phyloP scores from a whole-genome alignment of 2,888 invertebrate species.

The Polydrusus pterygomalis region DNA sequence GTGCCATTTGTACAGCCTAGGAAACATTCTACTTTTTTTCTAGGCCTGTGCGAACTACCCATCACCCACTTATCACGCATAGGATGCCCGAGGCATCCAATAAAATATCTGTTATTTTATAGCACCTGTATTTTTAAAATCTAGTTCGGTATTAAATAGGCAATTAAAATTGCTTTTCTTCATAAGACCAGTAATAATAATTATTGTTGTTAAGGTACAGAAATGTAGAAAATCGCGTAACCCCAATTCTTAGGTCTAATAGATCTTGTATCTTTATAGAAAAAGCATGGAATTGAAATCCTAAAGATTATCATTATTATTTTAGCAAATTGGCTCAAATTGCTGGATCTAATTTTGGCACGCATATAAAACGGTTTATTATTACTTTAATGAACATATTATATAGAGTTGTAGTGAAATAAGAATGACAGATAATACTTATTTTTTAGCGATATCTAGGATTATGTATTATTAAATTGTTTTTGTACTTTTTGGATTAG shows the following conservation, averaged over 20 bases:
- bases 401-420: neutral
- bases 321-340: slow-evolving; percentile 4
- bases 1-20: no score
- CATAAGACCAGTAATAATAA: neutral
- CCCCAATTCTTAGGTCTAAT: slow-evolving; percentile 8
- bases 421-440: neutral
- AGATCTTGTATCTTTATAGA: slow-evolving; percentile 5
- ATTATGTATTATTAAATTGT: neutral
- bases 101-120: slow-evolving; percentile 3
- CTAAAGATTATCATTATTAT: slow-evolving; percentile 1
- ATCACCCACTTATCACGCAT: no score
- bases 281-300: slow-evolving; percentile 7
- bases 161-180: neutral
- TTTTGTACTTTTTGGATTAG: no score
- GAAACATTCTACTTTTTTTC: no score
- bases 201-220: neutral
- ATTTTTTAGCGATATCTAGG: neutral
- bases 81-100: neutral
- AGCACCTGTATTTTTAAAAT: neutral
- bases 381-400: slow-evolving; percentile 3
- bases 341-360: neutral
- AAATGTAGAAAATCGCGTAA: slow-evolving; percentile 1
- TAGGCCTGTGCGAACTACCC: no score
- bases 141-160: slow-evolving; percentile 1
- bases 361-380: slow-evolving; percentile 9